These are phyloP conservation scores for Champsocephalus esox DNA, from an alignment of 2,797 vertebrate species.

Conservation along the genomic window DNA sequence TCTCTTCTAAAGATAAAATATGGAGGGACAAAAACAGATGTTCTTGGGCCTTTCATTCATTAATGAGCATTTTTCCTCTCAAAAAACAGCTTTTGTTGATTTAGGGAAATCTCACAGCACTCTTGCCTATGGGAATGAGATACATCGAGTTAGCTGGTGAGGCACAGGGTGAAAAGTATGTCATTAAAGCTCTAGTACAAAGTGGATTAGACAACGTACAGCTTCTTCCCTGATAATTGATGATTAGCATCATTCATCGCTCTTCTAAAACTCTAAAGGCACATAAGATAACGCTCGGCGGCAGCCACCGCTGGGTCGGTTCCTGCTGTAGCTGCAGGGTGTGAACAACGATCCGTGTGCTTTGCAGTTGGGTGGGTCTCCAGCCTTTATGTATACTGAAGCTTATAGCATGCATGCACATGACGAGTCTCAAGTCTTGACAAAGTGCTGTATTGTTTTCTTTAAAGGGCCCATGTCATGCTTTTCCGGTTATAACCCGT, in stretches of 20 bases:
- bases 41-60: conserved; percentile 65
- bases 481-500: too few species aligned
- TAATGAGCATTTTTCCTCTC: conserved; percentile 74
- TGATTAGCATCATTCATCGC: conserved; percentile 59
- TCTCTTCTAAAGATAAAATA: conserved; percentile 65
- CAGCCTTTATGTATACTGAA: conserved; percentile 38
- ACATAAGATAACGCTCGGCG: conserved; percentile 2
- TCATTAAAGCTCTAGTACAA: conserved; percentile 74
- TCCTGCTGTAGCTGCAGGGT: conserved; percentile 23
- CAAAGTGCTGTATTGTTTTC: conserved; percentile 47
- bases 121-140: conserved; percentile 68
- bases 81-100: conserved; percentile 78
- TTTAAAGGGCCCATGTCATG: not conserved
- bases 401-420: conserved; percentile 56
- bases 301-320: conserved; percentile 1
- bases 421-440: conserved; percentile 49
- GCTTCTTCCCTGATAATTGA: conserved; percentile 50
- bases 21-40: conserved; percentile 57
- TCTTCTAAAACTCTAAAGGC: conserved; percentile 38
- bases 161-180: conserved; percentile 67
- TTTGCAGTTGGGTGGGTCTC: conserved; percentile 59
- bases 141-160: conserved; percentile 70
- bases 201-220: conserved; percentile 72
- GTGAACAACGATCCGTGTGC: conserved; percentile 44
- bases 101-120: conserved; percentile 65